Conservation (phyloP, 1,140 invertebrate species). For the Cydia splendana region DNA sequence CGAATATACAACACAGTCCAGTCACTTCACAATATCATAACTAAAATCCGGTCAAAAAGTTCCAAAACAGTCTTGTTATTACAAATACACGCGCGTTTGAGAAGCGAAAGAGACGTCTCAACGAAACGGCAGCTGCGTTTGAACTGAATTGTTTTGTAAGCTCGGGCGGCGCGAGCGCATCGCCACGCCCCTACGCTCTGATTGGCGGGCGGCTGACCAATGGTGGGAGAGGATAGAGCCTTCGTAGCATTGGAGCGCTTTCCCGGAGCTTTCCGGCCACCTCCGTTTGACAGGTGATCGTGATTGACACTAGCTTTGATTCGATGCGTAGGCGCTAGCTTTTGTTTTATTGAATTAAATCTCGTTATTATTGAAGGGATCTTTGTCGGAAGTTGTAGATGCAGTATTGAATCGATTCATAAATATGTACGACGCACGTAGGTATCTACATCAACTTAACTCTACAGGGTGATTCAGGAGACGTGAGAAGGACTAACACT, state of each 20-base stretch:
- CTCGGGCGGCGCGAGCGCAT: constrained; percentile 72
- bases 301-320: constrained; percentile 52
- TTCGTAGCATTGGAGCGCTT: constrained; percentile 47
- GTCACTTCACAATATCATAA: constrained; percentile 37
- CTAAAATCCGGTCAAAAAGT: constrained; percentile 41
- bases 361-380: constrained; percentile 42
- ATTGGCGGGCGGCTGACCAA: constrained; percentile 64
- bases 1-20: constrained; percentile 41
- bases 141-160: constrained; percentile 56
- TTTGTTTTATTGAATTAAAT: constrained; percentile 16
- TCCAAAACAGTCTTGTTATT: constrained; percentile 34
- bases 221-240: constrained; percentile 59
- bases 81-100: constrained; percentile 42
- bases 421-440: background rate
- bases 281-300: constrained; percentile 61
- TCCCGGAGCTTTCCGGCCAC: constrained; percentile 63
- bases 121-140: constrained; percentile 64
- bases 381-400: constrained; percentile 16
- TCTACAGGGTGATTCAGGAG: too few species aligned
- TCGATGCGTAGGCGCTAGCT: constrained; percentile 53
- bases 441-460: background rate
- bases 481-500: too few species aligned
- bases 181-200: constrained; percentile 52
- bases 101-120: constrained; percentile 49
- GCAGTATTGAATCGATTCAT: constrained; percentile 38